Conservation (phyloP, 1,140 invertebrate genomes). For the Anadara kagoshimensis region DNA sequence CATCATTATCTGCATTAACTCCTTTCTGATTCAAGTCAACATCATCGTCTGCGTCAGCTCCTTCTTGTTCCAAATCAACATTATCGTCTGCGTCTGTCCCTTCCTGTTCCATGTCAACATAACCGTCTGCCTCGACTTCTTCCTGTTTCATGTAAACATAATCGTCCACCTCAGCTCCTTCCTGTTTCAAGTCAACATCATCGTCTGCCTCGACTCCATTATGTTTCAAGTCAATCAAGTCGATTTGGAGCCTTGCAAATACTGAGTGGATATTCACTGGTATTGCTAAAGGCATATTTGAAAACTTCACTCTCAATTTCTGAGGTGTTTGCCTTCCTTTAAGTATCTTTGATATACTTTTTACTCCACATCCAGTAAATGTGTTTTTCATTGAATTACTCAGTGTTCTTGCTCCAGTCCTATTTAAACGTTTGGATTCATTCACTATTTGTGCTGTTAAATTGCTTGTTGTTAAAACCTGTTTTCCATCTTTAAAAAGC, state of each 20-base stretch:
- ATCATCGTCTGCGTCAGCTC: too few relatives aligned
- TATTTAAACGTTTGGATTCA: neutral
- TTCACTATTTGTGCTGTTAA: neutral
- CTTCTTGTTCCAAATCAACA: too few relatives aligned
- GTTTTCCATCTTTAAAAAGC: neutral
- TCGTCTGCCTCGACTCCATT: too few relatives aligned
- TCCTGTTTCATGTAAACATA: too few relatives aligned
- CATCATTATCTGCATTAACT: too few relatives aligned
- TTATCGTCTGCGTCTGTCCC: too few relatives aligned
- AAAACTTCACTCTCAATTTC: neutral
- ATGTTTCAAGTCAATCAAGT: neutral
- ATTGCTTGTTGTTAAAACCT: neutral
- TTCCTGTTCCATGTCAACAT: too few relatives aligned
- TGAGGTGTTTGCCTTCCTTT: neutral
- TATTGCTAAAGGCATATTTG: neutral
- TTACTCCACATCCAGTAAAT: neutral
- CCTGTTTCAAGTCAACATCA: too few relatives aligned
- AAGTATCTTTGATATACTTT: neutral
- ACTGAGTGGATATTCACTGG: neutral
- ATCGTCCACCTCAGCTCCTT: too few relatives aligned
- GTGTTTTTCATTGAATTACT: neutral
- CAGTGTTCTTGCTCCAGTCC: neutral
- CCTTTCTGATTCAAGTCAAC: too few relatives aligned
- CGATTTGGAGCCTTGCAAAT: neutral
- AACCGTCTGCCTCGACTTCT: too few relatives aligned